Evolutionary conservation across 2,113 vertebrate species (phyloP), one percentile per base, ranked within the genome.

Genomic region (Melanocharis versteri): DNA sequence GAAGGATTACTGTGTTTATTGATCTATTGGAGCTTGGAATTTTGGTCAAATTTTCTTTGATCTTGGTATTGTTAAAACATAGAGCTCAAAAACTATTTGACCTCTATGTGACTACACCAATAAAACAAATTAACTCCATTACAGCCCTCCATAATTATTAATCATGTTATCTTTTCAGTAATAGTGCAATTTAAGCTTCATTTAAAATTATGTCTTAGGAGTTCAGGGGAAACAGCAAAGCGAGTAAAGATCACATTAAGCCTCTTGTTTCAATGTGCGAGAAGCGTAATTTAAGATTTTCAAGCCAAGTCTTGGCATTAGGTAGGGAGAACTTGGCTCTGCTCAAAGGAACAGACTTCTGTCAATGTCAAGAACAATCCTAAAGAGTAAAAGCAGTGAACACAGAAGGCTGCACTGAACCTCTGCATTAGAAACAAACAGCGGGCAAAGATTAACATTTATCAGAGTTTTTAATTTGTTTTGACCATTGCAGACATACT

Each of bases 311-410:
- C 56, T 95, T 95, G 94, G 92, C 88, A 89, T 69, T 84, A 73
- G 83, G 62, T 53, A 87, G 35, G 45, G 70, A 83, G 44, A 89
- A 85, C 50, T 80, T 94, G 89, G 89, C 93, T 85, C 30, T 68
- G 39, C 54, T 93, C n/a, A 91, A 93, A 95, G 69, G 18, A 96
- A 71, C 73, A 94, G 87, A n/a, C 58, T 94, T 95, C 81, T 91
- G 71, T 92, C 80, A 83, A 71, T 53, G 89, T 96, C 89, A 93
- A 93, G 66, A 96, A 75, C 22, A 83, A 93, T 73, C 47, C 73
- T 73, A 33, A 93, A 90, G 80, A 92, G 86, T 68, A 91, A 95
- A 94, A 93, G 42, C 81, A 89, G 72, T 40, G 58, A 93, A 81
- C 37, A 73, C 56, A 84, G 75, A 81, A 86, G 47, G 62, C 80